These are phyloP conservation scores for Hydropotes inermis DNA, from an alignment of 2,113 vertebrate species.

Conservation along the genomic window DNA sequence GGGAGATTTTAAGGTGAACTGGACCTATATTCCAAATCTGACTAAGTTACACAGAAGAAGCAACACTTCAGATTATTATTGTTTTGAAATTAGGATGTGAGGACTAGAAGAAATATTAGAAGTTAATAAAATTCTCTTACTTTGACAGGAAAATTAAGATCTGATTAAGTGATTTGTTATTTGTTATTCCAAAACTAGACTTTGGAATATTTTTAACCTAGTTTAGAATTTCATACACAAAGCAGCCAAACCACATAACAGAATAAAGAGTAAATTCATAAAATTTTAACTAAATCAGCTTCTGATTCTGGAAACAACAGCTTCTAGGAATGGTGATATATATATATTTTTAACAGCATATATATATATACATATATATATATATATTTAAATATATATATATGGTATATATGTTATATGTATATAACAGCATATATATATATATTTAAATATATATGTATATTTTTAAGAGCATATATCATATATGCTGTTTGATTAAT, in stretches of 20 bases:
- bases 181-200: background rate
- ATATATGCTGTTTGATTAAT: background rate
- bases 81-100: background rate
- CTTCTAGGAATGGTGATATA: background rate
- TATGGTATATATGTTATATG: too few relatives aligned
- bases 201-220: constrained; percentile 37
- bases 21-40: background rate
- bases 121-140: background rate
- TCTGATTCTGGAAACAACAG: background rate
- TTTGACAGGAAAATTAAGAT: background rate
- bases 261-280: constrained; percentile 35
- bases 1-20: background rate
- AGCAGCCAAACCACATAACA: background rate
- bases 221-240: constrained; percentile 34
- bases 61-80: background rate
- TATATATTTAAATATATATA: too few relatives aligned
- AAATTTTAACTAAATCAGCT: background rate
- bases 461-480: too few relatives aligned
- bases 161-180: background rate
- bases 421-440: too few relatives aligned
- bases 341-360: too few relatives aligned
- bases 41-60: background rate
- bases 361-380: background rate
- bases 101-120: background rate
- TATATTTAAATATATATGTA: too few relatives aligned